A percentile compares a stretch with the other conserved stretches of the same genome.
Evolutionary conservation across 2,113 vertebrate species (phyloP).

Genomic region (Nothocercus nigrocapillus): DNA sequence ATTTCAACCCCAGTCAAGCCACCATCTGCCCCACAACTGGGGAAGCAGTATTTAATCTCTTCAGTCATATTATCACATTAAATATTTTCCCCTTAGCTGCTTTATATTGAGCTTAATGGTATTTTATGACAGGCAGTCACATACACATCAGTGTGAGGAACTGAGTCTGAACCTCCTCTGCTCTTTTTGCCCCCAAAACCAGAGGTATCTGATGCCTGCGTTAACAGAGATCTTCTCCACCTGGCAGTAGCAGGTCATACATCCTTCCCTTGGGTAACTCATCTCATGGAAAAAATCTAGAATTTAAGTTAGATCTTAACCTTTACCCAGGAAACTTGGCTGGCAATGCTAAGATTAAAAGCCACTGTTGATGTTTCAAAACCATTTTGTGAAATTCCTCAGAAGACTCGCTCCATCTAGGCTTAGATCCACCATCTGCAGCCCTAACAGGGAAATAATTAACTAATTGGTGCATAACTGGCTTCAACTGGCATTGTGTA

Average conservation of each 20-base stretch:
- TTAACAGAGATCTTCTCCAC: not conserved
- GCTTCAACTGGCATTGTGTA: not conserved
- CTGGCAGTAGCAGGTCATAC: not conserved
- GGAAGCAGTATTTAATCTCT: not conserved
- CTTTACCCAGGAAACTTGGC: not conserved
- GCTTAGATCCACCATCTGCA: not conserved
- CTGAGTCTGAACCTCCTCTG: not conserved
- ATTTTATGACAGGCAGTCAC: not conserved
- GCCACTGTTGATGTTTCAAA: not conserved
- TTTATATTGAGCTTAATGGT: not conserved
- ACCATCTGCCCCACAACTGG: not conserved
- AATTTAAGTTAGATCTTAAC: not conserved
- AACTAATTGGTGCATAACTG: conserved; percentile 2
- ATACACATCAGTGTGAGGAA: not conserved
- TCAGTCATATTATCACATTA: not conserved
- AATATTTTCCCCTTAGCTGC: not conserved
- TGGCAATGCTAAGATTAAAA: not conserved
- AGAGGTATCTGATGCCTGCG: not conserved
- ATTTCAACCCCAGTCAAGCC: not conserved
- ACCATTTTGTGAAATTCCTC: not conserved
- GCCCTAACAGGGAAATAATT: not conserved
- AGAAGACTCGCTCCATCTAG: not conserved
- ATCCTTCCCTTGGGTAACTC: not conserved
- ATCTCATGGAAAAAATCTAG: not conserved
- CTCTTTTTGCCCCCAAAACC: not conserved